Evolutionary conservation across 2,888 invertebrate species (phyloP).

Genomic region (Thymelicus acteon): DNA sequence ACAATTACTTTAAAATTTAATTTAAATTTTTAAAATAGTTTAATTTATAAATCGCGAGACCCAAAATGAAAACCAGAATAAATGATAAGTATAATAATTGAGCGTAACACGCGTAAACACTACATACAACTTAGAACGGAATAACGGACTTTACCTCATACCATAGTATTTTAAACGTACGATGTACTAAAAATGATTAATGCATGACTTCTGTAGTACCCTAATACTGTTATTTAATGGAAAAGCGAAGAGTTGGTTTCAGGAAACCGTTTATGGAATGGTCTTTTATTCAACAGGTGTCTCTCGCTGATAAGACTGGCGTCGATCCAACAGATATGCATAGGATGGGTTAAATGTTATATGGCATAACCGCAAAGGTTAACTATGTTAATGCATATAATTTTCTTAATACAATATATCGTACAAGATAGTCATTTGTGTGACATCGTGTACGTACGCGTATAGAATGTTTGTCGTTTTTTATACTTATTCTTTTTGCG

Average conservation of each 20-base stretch:
- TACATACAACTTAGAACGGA: too few relatives aligned
- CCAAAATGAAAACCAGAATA: too few relatives aligned
- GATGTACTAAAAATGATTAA: slow-evolving; percentile 29
- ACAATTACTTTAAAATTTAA: too few relatives aligned
- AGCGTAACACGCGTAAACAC: not conserved
- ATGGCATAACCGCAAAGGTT: slow-evolving; percentile 17
- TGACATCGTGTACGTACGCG: too few relatives aligned
- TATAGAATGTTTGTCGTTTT: too few relatives aligned
- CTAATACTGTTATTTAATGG: slow-evolving; percentile 35
- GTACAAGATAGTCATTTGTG: too few relatives aligned
- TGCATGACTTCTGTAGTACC: slow-evolving; percentile 31
- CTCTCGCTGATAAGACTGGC: slow-evolving; percentile 25
- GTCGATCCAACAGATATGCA: slow-evolving; percentile 27
- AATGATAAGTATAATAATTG: not conserved
- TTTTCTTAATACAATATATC: not conserved
- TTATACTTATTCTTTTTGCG: too few relatives aligned
- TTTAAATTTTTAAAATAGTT: too few relatives aligned
- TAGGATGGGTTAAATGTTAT: slow-evolving; percentile 25
- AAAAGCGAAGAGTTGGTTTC: slow-evolving; percentile 32
- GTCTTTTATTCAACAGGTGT: slow-evolving; percentile 26
- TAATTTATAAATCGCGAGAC: too few relatives aligned
- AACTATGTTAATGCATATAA: slow-evolving; percentile 3
- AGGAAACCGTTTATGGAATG: slow-evolving; percentile 28
- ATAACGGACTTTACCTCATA: slow-evolving; percentile 23
- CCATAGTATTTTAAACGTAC: slow-evolving; percentile 12